These are phyloP conservation scores for Epizoanthus fatuus DNA, from an alignment of 92 coral and sea anemone species.

Conservation along the genomic window DNA sequence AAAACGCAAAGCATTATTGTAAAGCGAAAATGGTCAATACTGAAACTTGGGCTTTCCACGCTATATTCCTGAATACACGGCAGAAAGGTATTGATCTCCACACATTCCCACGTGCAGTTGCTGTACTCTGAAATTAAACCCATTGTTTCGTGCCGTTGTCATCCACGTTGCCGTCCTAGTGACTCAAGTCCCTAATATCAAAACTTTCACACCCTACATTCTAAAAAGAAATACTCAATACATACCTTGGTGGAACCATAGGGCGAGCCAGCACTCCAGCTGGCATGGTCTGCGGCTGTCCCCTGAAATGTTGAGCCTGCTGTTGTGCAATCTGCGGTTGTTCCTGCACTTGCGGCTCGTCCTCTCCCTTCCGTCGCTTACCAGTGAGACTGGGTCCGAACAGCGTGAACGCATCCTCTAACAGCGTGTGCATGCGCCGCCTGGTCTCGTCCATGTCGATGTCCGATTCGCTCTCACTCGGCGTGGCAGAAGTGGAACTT, in stretches of 20 bases:
- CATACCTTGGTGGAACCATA: constrained; percentile 21
- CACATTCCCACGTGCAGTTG: no score
- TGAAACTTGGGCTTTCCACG: no score
- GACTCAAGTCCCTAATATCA: no score
- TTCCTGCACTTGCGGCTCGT: constrained; percentile 40
- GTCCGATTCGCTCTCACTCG: constrained; percentile 75
- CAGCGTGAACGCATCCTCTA: constrained; percentile 95
- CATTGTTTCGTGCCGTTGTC: no score
- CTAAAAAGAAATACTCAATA: background rate
- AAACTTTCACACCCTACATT: background rate
- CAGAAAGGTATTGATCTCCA: no score
- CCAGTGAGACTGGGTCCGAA: constrained; percentile 81
- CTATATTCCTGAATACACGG: no score
- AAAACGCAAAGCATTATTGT: no score
- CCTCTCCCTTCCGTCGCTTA: constrained; percentile 63
- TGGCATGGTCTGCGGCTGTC: constrained; percentile 37
- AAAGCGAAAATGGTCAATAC: no score
- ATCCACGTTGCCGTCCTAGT: no score
- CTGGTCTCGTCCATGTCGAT: constrained; percentile 98
- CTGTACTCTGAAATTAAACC: no score
- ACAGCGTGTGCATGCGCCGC: constrained; percentile 90
- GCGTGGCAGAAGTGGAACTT: background rate
- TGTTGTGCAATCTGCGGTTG: constrained; percentile 16
- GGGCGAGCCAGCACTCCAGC: constrained; percentile 40
- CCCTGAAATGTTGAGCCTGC: constrained; percentile 12